Conservation (phyloP, 2,113 vertebrate species). For the Euleptes europaea region DNA sequence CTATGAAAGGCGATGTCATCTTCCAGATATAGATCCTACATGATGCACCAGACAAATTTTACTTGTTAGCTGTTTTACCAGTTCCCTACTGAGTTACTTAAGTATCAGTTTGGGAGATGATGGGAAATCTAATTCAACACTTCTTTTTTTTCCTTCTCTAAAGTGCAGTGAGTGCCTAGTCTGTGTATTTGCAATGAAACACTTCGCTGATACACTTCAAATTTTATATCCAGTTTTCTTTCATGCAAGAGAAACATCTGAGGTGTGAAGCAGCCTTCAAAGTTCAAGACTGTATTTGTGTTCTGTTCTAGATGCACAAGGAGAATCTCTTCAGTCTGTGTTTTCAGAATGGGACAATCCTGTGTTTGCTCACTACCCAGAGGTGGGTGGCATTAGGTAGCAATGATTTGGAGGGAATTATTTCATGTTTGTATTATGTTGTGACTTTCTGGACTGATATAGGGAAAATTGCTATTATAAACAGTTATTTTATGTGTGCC, state of each 20-base stretch:
- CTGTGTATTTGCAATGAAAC: background rate
- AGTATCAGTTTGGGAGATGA: background rate
- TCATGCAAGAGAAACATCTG: background rate
- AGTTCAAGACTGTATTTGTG: constrained; percentile 20
- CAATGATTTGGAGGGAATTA: background rate
- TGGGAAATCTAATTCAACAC: background rate
- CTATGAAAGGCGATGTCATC: too few species aligned
- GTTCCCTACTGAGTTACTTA: background rate
- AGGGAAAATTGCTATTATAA: background rate
- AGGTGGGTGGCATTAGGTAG: constrained; percentile 71
- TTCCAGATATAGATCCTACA: too few species aligned
- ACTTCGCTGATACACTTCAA: background rate
- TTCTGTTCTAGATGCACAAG: constrained; percentile 58
- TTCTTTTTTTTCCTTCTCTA: background rate
- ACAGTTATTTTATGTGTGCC: background rate
- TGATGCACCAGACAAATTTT: too few species aligned
- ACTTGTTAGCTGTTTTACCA: too few species aligned
- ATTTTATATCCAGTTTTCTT: background rate
- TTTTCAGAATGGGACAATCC: constrained; percentile 94
- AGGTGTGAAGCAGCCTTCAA: background rate
- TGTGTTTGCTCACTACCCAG: constrained; percentile 85
- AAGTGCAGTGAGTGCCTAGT: background rate
- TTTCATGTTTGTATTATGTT: constrained; percentile 13
- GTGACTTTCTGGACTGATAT: constrained; percentile 17
- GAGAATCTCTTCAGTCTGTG: constrained; percentile 77